Evolutionary conservation across 1,140 invertebrate species (phyloP).

Genomic region (Teleogryllus occipitalis): DNA sequence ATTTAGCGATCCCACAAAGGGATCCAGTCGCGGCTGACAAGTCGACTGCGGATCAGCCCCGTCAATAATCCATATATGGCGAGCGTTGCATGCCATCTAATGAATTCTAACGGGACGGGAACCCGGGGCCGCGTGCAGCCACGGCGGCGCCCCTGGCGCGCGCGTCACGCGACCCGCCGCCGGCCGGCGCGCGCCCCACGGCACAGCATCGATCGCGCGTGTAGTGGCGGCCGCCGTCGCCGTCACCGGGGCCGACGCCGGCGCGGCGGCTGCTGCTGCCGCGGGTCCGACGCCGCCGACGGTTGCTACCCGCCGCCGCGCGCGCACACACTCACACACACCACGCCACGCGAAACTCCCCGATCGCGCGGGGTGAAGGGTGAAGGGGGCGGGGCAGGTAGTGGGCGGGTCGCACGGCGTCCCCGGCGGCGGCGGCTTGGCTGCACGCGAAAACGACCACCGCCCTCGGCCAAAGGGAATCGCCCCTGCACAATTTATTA

Average conservation of each 20-base stretch:
- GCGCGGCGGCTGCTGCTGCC: background rate
- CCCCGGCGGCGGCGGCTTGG: too few relatives aligned
- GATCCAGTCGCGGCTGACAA: background rate
- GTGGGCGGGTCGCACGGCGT: too few relatives aligned
- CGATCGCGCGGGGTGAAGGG: too few relatives aligned
- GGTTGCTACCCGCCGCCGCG: too few relatives aligned
- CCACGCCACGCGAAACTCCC: too few relatives aligned
- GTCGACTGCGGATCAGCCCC: background rate
- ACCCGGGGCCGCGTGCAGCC: background rate
- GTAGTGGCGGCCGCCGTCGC: background rate
- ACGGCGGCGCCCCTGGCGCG: background rate
- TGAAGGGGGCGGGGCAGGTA: too few relatives aligned
- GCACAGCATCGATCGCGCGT: background rate
- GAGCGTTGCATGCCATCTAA: background rate
- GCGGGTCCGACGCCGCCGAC: too few relatives aligned
- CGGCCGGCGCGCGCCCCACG: too few relatives aligned
- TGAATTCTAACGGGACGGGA: constrained; percentile 3
- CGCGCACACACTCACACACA: too few relatives aligned
- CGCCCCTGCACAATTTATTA: too few relatives aligned
- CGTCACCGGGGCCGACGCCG: background rate
- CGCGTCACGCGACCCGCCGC: background rate
- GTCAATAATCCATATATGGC: constrained; percentile 1
- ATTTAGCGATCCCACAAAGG: background rate
- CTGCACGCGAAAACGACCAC: too few relatives aligned
- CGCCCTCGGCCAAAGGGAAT: too few relatives aligned